phyloP scores from a whole-genome alignment of 2,113 vertebrate species.

The Trematocara variabile region DNA sequence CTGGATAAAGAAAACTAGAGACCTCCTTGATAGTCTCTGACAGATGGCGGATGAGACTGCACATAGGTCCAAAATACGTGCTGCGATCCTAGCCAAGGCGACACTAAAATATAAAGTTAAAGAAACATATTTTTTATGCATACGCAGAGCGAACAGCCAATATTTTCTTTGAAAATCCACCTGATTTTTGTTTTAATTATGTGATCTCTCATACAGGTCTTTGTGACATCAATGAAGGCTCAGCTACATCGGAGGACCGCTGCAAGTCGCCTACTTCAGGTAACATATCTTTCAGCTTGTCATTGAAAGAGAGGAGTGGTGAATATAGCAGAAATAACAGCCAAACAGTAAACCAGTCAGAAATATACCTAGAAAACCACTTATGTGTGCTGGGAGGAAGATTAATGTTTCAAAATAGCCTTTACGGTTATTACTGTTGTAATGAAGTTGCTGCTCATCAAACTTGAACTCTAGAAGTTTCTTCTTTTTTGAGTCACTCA shows the following conservation, averaged over 20 bases:
- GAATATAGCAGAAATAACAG: not conserved
- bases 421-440: not conserved
- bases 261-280: constrained; percentile 99
- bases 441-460: constrained; percentile 10
- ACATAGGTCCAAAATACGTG: not conserved
- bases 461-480: not conserved
- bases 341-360: not conserved
- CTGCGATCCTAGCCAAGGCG: too few species aligned
- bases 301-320: not conserved
- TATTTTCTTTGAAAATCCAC: not conserved
- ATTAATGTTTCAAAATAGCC: constrained; percentile 6
- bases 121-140: not conserved
- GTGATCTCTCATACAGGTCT: constrained; percentile 77
- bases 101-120: not conserved
- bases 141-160: not conserved
- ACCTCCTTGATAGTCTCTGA: not conserved
- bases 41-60: not conserved
- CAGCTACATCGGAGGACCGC: constrained; percentile 88
- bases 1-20: not conserved
- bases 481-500: not conserved
- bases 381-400: not conserved
- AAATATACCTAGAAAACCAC: not conserved
- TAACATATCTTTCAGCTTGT: constrained; percentile 73
- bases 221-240: constrained; percentile 93
- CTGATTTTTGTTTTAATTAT: not conserved